Evolutionary conservation across 2,113 vertebrate genomes (phyloP), one percentile per base, ranked within the genome.

Genomic region (Ciconia maguari): DNA sequence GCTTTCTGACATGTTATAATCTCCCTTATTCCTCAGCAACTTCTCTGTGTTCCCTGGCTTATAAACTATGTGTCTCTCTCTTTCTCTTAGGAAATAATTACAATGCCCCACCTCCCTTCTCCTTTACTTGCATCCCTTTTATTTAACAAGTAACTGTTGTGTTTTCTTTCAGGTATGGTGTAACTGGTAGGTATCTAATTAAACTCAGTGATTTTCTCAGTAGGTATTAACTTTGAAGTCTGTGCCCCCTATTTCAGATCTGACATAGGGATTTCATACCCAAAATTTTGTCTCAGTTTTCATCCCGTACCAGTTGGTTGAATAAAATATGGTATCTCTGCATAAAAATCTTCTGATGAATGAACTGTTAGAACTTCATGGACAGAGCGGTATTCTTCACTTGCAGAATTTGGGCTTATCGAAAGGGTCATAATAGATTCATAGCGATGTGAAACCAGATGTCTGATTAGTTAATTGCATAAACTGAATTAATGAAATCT

Each of bases 241-340:
- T 64, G 8, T 72, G 9, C 21, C 11, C 27, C 42, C 14, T 68
- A 13, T 44, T 57, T 80, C 49, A 34, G 19, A 49, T 87, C 60
- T 62, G 30, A 78, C 6, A 12, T 3, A 12, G 42, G 32, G 14
- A 44, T 84, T 84, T 83, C 0, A 0, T 70, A 38, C 34, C 11
- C n/a, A 57, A 42, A 51, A 27, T 57, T 54, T 82, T 16, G 1
- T 65, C 41, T 51, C 9, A 2, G 27, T 83, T 86, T 74, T 83
- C 24, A 17, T 62, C 6, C 6, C 19, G 18, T 70, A 12, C 7
- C 7, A 68, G 7, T 13, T 87, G 27, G 7, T 60, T 86, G 14
- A 74, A 14, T 58, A 66, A 90, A 88, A 70, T 60, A 8, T 0
- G 1, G 4, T 64, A 11, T 75, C 27, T 77, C 55, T 87, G 13